Percentiles rank a stretch among this genome's conserved stretches.
These are phyloP conservation scores for Schizothorax lantsangensis DNA, from an alignment of 2,797 vertebrate species.

Conservation along the genomic window DNA sequence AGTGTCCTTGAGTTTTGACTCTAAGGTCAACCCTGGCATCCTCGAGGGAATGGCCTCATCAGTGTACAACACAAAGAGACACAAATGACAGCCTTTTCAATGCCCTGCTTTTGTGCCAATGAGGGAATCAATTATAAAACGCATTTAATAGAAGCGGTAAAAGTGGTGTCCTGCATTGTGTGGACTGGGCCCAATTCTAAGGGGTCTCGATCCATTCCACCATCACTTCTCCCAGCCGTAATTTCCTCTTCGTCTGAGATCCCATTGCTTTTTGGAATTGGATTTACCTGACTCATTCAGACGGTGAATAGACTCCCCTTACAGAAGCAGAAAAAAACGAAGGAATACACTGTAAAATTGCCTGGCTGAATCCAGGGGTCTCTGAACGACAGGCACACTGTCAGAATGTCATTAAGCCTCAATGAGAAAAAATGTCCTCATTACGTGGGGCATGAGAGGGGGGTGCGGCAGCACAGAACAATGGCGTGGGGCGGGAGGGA, in stretches of 20 bases:
- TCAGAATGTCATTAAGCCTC: conserved; percentile 79
- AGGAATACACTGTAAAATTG: conserved; percentile 80
- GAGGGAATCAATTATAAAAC: conserved; percentile 85
- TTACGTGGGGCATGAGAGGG: conserved; percentile 65
- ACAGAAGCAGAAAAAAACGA: conserved; percentile 63
- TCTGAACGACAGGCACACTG: conserved; percentile 67
- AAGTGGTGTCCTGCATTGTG: conserved; percentile 79
- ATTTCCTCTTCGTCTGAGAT: conserved; percentile 83
- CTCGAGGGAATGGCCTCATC: conserved; percentile 81
- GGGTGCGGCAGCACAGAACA: conserved; percentile 16
- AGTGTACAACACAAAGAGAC: conserved; percentile 77
- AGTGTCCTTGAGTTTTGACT: conserved; percentile 42
- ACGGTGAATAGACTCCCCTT: conserved; percentile 78
- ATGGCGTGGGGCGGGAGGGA: conserved; percentile 48
- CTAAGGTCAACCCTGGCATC: conserved; percentile 62
- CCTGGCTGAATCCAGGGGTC: conserved; percentile 74
- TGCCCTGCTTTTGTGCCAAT: conserved; percentile 75
- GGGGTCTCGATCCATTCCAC: conserved; percentile 77
- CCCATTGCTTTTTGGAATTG: conserved; percentile 85
- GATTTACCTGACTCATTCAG: conserved; percentile 84
- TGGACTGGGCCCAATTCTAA: conserved; percentile 69
- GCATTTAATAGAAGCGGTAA: conserved; percentile 82
- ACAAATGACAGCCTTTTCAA: conserved; percentile 80
- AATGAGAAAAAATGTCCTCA: conserved; percentile 78
- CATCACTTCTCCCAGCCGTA: conserved; percentile 76